Base-by-base conservation (phyloP, 2,888 invertebrate genomes). In the Acronicta aceris region DNA sequence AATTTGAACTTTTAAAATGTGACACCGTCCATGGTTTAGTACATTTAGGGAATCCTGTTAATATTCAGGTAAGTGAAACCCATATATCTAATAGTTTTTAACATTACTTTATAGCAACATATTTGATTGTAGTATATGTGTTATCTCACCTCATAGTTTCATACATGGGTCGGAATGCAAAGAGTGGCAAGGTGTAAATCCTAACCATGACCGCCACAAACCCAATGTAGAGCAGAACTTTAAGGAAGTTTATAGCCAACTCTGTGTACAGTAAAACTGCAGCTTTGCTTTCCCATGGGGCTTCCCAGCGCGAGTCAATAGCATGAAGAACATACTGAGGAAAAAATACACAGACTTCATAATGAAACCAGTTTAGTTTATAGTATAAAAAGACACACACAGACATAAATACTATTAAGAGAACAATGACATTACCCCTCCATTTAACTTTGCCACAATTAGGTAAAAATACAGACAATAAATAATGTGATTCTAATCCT, bases 251-350 rank as follows among this genome's bases (percentile, higher is more conserved):
- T 94, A 99, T 98, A 40, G 99, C 96, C 59, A 99, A 95, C 91
- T 99, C 99, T 0, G 99, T 98, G 87, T 99, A 99, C 2, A 99
- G 95, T 41, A 99, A 94, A 83, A 99, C 99, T 0, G 99, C 99
- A 10, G 99, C 99, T 91, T 99, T 99, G 89, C 98, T 99, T 89
- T 99, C 99, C 99, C 99, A 99, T 0, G 99, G 99, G 45, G 98
- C 98, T 85, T 99, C 99, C 92, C 97, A 97, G 83, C 97, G 97
- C 7, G 98, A 95, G 85, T 99, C 99, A 64, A 98, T 96, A 4
- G 98, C 96, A 88, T 99, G 99, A 5, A 96, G 88, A 13, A 90
- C 75, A 76, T 95, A 95, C 95, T 95, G 76, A 5, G 81, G 76
- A 57, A 53, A 27, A 65, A 57, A 12, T n/a, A 13, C 36, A 12